Evolutionary conservation across 2,113 vertebrate species (phyloP).

Genomic region (Gallinago media): DNA sequence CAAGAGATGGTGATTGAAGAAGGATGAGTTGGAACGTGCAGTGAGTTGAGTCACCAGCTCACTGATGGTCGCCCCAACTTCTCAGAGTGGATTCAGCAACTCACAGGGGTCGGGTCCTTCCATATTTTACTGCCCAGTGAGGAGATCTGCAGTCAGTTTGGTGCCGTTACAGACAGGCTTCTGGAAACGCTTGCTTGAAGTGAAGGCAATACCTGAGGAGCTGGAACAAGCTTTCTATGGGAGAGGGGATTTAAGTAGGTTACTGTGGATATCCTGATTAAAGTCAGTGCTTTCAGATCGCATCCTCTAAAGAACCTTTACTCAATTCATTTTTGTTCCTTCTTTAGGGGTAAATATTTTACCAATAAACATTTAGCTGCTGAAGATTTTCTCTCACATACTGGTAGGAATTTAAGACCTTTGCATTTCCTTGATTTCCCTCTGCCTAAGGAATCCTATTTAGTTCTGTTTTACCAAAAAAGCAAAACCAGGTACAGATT

Average conservation of each 20-base stretch:
- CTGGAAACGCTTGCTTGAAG: not conserved
- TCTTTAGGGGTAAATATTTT: not conserved
- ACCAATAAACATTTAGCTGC: not conserved
- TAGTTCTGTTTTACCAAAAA: not conserved
- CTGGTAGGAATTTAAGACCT: not conserved
- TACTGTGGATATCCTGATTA: not conserved
- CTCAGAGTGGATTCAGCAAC: not conserved
- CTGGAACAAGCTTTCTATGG: not conserved
- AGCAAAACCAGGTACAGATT: not conserved
- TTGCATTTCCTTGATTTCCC: not conserved
- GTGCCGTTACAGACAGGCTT: not conserved
- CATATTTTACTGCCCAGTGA: fast-evolving
- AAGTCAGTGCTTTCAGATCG: not conserved
- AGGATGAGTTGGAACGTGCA: not conserved
- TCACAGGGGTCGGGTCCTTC: not conserved
- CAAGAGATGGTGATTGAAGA: not conserved
- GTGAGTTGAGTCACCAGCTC: not conserved
- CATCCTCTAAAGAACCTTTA: not conserved
- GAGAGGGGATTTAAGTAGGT: not conserved
- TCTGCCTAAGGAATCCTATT: not conserved
- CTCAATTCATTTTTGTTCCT: not conserved
- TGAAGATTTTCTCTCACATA: not conserved
- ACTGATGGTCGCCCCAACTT: fast-evolving
- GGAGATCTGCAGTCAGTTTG: not conserved
- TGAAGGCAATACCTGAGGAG: not conserved